These are phyloP conservation scores for Frankliniella fusca DNA, from an alignment of 2,888 invertebrate genomes.

Conservation along the genomic window DNA sequence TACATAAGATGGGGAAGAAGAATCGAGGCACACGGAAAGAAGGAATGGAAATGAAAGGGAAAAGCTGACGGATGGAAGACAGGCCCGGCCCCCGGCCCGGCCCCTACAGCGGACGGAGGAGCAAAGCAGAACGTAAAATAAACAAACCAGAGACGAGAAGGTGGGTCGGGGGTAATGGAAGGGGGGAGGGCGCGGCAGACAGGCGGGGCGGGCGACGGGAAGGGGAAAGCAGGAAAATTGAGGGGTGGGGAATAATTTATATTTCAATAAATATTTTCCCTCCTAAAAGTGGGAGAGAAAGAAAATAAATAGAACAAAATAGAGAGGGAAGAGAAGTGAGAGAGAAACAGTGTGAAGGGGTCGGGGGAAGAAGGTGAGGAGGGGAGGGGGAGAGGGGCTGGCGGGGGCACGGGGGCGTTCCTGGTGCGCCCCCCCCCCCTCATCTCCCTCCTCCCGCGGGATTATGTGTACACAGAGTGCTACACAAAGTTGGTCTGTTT, in stretches of 20 bases:
- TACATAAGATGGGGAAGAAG: too few species aligned
- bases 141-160: not conserved
- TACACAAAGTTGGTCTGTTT: constrained; percentile 22
- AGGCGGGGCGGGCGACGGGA: not conserved
- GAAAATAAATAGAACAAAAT: constrained; percentile 27
- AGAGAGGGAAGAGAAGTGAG: not conserved
- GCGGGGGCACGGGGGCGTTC: not conserved
- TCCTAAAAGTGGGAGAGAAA: constrained; percentile 20
- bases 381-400: not conserved
- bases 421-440: too few species aligned
- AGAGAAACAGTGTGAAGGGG: not conserved
- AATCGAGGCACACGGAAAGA: too few species aligned
- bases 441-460: not conserved
- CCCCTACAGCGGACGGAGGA: not conserved
- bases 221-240: not conserved
- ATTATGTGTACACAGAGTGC: constrained; percentile 22
- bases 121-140: not conserved
- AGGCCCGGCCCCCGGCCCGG: not conserved
- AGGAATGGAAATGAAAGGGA: not conserved
- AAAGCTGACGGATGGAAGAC: not conserved
- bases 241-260: constrained; percentile 22
- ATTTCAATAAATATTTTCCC: constrained; percentile 27
- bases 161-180: too few species aligned
- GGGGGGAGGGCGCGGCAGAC: not conserved
- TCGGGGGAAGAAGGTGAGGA: not conserved